Evolutionary conservation across 2,888 invertebrate species (phyloP).

Genomic region (Cerastis rubricosa): DNA sequence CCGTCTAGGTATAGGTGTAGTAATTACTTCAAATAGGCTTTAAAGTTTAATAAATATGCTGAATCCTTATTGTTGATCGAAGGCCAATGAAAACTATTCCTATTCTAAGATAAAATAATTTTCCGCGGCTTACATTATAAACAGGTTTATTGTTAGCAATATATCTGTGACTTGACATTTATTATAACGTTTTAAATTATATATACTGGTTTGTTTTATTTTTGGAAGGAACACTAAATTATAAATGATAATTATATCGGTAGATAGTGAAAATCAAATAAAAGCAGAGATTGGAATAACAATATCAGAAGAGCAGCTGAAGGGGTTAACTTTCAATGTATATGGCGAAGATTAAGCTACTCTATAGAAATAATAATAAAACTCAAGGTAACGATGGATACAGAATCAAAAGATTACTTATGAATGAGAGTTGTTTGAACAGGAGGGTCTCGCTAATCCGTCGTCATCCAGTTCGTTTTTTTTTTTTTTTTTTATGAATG

Average conservation of each 20-base stretch:
- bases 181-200: not conserved
- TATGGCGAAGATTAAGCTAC: not conserved
- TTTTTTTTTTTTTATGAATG: no score
- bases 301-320: no score
- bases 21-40: not conserved
- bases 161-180: not conserved
- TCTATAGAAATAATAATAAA: slow-evolving; percentile 12
- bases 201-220: slow-evolving; percentile 5
- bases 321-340: not conserved
- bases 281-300: not conserved
- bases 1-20: not conserved
- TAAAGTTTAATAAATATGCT: not conserved
- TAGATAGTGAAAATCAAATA: not conserved
- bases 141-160: slow-evolving; percentile 9
- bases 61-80: no score
- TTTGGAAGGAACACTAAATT: slow-evolving; percentile 6
- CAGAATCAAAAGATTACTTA: not conserved
- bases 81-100: not conserved
- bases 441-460: slow-evolving; percentile 6
- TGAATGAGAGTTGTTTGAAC: slow-evolving; percentile 3
- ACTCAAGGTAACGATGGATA: not conserved
- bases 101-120: not conserved
- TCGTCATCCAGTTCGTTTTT: not conserved
- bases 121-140: slow-evolving; percentile 1
- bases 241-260: not conserved